Percentiles rank a stretch among this genome's conserved stretches.
Conservation (phyloP, 2,888 invertebrate species). For the Ctena decussata region DNA sequence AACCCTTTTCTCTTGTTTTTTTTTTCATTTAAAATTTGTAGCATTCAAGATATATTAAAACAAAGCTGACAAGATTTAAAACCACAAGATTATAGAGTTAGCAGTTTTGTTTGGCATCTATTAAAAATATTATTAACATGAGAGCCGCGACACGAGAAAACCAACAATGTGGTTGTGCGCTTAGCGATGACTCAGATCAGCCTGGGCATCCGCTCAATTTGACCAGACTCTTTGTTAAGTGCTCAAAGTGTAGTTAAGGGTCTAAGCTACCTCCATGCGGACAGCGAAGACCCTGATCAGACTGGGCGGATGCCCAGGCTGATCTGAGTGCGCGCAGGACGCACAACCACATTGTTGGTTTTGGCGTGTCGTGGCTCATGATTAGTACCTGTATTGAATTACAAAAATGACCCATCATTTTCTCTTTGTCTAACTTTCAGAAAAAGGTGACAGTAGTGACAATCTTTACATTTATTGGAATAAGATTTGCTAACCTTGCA, state of each 20-base stretch:
- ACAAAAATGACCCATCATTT: constrained; percentile 7
- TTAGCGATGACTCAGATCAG: not conserved
- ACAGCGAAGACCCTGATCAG: not conserved
- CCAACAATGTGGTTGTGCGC: not conserved
- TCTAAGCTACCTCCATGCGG: not conserved
- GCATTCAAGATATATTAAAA: too few relatives aligned
- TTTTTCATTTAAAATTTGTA: too few relatives aligned
- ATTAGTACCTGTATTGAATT: not conserved
- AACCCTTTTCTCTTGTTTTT: too few relatives aligned
- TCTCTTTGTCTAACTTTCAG: not conserved
- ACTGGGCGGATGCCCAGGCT: not conserved
- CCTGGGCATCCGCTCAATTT: not conserved
- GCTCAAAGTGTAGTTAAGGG: not conserved
- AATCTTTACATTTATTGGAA: too few relatives aligned
- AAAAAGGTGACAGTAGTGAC: not conserved
- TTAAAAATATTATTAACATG: not conserved
- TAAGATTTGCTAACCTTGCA: too few relatives aligned
- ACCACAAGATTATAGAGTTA: too few relatives aligned
- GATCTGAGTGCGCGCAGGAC: not conserved
- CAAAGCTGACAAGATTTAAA: too few relatives aligned
- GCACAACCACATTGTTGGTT: too few relatives aligned
- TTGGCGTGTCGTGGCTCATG: too few relatives aligned
- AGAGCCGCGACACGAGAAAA: not conserved
- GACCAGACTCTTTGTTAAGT: not conserved
- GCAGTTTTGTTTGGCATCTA: too few relatives aligned